Evolutionary conservation across 2,113 vertebrate genomes (phyloP).

Genomic region (Empidonax alnorum): DNA sequence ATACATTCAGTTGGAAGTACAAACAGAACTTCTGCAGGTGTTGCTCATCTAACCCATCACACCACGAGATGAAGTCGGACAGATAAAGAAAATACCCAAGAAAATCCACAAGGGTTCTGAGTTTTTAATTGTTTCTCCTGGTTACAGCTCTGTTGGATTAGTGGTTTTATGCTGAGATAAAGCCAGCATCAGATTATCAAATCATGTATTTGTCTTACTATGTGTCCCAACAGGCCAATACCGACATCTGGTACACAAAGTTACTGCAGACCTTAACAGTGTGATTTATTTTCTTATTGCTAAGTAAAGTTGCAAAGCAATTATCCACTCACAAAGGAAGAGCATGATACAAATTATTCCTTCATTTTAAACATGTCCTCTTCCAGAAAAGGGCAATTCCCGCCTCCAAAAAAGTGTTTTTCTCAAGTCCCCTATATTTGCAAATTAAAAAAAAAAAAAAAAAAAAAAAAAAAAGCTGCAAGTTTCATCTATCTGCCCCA

Average conservation of each 20-base stretch:
- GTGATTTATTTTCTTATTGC: background rate
- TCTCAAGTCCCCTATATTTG: background rate
- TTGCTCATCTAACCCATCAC: background rate
- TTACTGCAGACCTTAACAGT: background rate
- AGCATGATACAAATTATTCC: background rate
- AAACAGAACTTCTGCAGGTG: background rate
- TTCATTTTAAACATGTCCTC: background rate
- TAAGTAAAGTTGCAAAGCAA: background rate
- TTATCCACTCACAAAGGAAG: background rate
- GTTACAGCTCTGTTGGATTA: slow-evolving; percentile 4
- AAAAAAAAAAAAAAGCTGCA: background rate
- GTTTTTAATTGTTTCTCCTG: background rate
- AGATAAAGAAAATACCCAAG: background rate
- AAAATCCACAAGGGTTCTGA: background rate
- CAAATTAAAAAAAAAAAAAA: background rate
- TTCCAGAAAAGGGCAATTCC: background rate
- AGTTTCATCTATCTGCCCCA: background rate
- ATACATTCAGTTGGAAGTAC: background rate
- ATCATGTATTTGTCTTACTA: background rate
- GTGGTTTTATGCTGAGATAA: background rate
- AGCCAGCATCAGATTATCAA: slow-evolving; percentile 2
- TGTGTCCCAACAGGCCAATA: background rate
- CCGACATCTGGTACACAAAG: slow-evolving; percentile 15
- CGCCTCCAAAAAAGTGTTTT: background rate
- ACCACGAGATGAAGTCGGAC: background rate